Percentiles rank a stretch among this genome's conserved stretches.
Evolutionary conservation across 2,888 invertebrate genomes (phyloP).

Genomic region (Nemoura dubitans): DNA sequence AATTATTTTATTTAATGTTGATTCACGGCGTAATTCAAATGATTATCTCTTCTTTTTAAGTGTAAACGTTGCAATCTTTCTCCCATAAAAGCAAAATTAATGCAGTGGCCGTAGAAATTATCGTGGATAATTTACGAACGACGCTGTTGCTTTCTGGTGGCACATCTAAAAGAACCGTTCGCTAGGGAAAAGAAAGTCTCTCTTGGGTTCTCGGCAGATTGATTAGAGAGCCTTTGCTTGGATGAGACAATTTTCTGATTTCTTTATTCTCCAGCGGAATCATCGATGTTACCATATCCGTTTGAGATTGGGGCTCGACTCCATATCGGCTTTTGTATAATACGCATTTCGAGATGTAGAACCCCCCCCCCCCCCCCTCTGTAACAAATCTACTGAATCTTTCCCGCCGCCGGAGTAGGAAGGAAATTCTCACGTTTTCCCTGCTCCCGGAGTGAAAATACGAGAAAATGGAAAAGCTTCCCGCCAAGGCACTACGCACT

Average conservation of each 20-base stretch:
- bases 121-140: background rate
- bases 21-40: constrained; percentile 28
- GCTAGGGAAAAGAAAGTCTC: no score
- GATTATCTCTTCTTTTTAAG: constrained; percentile 17
- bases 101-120: background rate
- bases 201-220: no score
- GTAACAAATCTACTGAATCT: no score
- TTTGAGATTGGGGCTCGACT: background rate
- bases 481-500: background rate
- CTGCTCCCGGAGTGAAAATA: background rate
- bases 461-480: background rate
- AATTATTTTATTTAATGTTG: constrained; percentile 33
- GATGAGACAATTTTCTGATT: background rate
- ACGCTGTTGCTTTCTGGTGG: no score
- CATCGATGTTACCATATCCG: background rate
- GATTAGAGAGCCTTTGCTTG: no score
- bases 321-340: no score
- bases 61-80: background rate
- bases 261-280: background rate
- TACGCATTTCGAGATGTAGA: no score
- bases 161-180: no score
- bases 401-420: background rate
- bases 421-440: background rate
- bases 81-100: background rate
- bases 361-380: no score